Conservation (phyloP, 2,888 invertebrate species). For the Clepsis dumicolana region DNA sequence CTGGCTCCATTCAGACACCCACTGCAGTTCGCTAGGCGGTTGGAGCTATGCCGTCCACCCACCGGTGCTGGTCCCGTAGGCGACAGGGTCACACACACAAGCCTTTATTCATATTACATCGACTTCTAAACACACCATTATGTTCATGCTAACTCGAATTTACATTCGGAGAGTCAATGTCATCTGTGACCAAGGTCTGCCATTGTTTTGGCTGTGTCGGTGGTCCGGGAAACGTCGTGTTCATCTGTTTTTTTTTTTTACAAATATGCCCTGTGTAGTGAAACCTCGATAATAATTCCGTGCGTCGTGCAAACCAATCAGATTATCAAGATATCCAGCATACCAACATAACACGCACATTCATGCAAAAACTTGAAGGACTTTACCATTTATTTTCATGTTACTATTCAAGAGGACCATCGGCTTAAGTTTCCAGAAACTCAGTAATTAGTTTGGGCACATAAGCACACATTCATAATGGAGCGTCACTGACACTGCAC, state of each 20-base stretch:
- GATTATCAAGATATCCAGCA: conserved; percentile 69
- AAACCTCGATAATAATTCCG: conserved; percentile 47
- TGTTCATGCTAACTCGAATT: conserved; percentile 80
- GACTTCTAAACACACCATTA: conserved; percentile 78
- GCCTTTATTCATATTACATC: conserved; percentile 74
- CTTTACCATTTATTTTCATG: conserved; percentile 85
- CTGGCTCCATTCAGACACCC: conserved; percentile 86
- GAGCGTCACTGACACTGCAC: conserved; percentile 79
- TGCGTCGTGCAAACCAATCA: conserved; percentile 83
- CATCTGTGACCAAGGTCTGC: conserved; percentile 77
- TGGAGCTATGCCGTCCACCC: conserved; percentile 85
- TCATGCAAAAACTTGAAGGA: conserved; percentile 71
- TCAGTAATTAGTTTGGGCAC: conserved; percentile 61
- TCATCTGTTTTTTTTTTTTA: conserved; percentile 72
- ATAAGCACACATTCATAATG: conserved; percentile 66
- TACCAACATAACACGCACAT: conserved; percentile 64
- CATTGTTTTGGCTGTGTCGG: conserved; percentile 81
- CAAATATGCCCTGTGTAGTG: conserved; percentile 55
- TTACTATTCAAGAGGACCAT: conserved; percentile 85
- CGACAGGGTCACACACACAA: conserved; percentile 83
- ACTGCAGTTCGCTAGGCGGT: conserved; percentile 81
- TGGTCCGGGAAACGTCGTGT: conserved; percentile 71
- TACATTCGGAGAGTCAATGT: conserved; percentile 82
- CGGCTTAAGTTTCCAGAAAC: conserved; percentile 70
- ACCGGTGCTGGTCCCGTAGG: conserved; percentile 83